Conservation (phyloP, 2,797 vertebrate species). For the Oryzias sinensis region DNA sequence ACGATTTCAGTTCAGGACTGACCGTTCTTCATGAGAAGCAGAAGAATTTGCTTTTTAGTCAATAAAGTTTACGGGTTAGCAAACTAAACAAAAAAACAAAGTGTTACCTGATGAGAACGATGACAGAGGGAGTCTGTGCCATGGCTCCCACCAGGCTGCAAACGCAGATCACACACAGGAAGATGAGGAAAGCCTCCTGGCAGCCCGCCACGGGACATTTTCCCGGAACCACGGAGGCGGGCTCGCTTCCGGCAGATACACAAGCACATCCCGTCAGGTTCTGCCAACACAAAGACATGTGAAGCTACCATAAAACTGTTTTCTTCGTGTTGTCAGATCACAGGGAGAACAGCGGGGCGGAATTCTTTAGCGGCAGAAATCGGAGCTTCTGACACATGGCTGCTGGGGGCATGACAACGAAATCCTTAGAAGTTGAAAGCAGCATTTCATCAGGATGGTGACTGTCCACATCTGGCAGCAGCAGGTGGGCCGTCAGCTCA, state of each 20-base stretch:
- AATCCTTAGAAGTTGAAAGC: not conserved
- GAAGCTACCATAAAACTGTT: not conserved
- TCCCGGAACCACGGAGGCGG: slow-evolving; percentile 83
- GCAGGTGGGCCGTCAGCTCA: not conserved
- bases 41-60: not conserved
- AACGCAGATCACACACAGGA: slow-evolving; percentile 95
- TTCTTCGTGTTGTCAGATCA: not conserved
- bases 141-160: slow-evolving; percentile 98
- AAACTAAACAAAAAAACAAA: not conserved
- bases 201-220: slow-evolving; percentile 94
- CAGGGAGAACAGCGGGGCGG: not conserved
- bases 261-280: slow-evolving; percentile 90
- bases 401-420: slow-evolving; percentile 20
- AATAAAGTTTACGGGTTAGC: not conserved
- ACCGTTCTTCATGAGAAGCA: slow-evolving; percentile 82
- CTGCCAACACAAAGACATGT: slow-evolving; percentile 63
- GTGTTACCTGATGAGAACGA: slow-evolving; percentile 93
- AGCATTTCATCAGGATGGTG: not conserved
- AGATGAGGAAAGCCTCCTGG: slow-evolving; percentile 92
- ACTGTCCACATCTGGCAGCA: too few species aligned
- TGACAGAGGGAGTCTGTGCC: slow-evolving; percentile 97
- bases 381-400: not conserved
- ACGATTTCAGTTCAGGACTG: slow-evolving; percentile 96
- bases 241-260: slow-evolving; percentile 78
- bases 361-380: not conserved